Conservation (phyloP, 2,888 invertebrate species). For the Orthonychiurus folsomi region DNA sequence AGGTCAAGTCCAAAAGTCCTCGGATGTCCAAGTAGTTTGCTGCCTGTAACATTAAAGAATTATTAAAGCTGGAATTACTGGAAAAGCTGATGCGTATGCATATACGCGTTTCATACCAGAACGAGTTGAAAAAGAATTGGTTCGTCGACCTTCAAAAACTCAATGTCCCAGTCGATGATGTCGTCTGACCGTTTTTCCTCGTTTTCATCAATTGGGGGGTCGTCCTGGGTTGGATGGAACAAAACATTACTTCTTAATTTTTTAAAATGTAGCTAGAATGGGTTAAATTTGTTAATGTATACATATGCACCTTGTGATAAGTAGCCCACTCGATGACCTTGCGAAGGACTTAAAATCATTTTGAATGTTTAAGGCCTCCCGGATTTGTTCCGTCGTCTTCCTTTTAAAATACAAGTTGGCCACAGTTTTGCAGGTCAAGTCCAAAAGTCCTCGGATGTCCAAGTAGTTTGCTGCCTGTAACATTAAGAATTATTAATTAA, state of each 20-base stretch:
- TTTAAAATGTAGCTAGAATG: neutral
- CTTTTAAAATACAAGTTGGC: constrained; percentile 71
- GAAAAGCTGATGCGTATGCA: neutral
- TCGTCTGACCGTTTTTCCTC: constrained; percentile 78
- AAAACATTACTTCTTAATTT: neutral
- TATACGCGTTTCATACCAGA: constrained; percentile 47
- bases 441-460: constrained; percentile 87
- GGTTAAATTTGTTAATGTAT: neutral
- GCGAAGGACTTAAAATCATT: constrained; percentile 1
- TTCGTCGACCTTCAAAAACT: constrained; percentile 96
- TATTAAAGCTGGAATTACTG: neutral
- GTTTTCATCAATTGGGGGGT: constrained; percentile 23
- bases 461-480: constrained; percentile 80
- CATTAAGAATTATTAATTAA: neutral
- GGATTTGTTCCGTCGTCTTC: neutral
- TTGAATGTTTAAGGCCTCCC: neutral
- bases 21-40: constrained; percentile 95
- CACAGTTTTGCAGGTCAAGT: constrained; percentile 96
- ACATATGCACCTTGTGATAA: constrained; percentile 51
- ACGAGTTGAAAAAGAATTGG: constrained; percentile 93
- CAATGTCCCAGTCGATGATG: constrained; percentile 97
- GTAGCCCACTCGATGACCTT: neutral
- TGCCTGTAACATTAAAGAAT: constrained; percentile 48
- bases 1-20: constrained; percentile 89
- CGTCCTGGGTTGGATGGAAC: constrained; percentile 15